Percentiles rank a stretch among this genome's conserved stretches.
These are phyloP conservation scores for Leptarthrus brevirostris DNA, from an alignment of 2,888 invertebrate genomes.

Conservation along the genomic window DNA sequence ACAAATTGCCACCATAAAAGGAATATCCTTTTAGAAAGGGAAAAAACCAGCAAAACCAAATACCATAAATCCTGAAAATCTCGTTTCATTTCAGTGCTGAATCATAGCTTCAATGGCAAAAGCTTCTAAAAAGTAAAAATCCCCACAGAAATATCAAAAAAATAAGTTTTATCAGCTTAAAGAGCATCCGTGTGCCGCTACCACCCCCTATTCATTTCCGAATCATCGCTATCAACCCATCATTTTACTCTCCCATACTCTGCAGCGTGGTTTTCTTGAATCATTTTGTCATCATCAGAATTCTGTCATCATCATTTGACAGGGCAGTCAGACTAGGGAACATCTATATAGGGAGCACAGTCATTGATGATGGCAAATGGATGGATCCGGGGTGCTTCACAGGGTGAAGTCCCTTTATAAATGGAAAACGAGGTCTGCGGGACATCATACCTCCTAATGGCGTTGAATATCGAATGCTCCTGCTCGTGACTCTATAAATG, in stretches of 20 bases:
- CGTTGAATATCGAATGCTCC: neutral
- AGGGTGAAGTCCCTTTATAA: neutral
- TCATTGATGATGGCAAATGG: neutral
- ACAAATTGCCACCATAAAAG: too few species aligned
- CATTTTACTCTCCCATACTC: conserved; percentile 1
- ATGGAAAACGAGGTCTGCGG: conserved; percentile 22
- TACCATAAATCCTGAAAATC: too few species aligned
- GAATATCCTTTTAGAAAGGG: too few species aligned
- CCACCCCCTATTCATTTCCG: conserved; percentile 7
- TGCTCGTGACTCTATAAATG: conserved; percentile 11
- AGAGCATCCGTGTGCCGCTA: neutral
- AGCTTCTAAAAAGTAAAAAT: neutral
- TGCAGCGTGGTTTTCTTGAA: conserved; percentile 18
- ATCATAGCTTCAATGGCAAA: too few species aligned
- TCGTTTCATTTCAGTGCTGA: too few species aligned
- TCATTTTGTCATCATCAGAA: conserved; percentile 30
- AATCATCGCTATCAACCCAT: conserved; percentile 20
- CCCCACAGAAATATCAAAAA: too few species aligned
- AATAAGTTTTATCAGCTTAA: conserved; percentile 23
- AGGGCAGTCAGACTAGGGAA: neutral
- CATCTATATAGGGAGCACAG: conserved; percentile 9
- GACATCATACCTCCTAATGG: neutral
- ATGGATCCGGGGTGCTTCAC: neutral
- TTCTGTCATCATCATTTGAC: conserved; percentile 44
- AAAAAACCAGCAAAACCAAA: too few species aligned